phyloP scores from a whole-genome alignment of 2,797 vertebrate species.

The Tragopan temminckii region DNA sequence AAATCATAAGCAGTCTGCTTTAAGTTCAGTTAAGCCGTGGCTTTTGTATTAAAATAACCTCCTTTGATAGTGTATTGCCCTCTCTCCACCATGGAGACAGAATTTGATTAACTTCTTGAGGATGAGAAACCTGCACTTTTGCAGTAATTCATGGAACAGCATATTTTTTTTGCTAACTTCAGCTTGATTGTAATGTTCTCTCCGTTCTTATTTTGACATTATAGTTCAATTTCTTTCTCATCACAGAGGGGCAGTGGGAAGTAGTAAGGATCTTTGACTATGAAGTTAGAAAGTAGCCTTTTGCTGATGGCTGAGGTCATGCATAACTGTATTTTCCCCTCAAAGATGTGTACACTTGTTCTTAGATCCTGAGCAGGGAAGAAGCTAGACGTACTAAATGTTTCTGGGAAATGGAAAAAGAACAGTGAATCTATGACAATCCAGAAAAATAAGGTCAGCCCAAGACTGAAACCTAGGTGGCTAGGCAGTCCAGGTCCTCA shows the following conservation, averaged over 20 bases:
- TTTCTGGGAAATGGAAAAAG: neutral
- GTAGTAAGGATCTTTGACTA: neutral
- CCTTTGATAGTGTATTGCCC: conserved; percentile 2
- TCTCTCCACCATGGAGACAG: neutral
- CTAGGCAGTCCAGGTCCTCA: neutral
- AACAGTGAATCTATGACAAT: neutral
- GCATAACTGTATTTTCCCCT: neutral
- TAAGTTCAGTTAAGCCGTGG: conserved; percentile 15
- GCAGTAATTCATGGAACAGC: neutral
- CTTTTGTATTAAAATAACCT: conserved; percentile 2
- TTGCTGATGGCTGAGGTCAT: neutral
- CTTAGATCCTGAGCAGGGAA: neutral
- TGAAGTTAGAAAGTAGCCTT: neutral
- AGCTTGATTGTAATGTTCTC: neutral
- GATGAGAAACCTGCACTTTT: neutral
- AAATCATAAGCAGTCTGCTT: neutral
- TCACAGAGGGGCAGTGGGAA: neutral
- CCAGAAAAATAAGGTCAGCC: neutral
- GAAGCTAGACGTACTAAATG: neutral
- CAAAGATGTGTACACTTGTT: neutral
- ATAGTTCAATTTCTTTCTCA: neutral
- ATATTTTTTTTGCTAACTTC: neutral
- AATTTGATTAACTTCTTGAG: neutral
- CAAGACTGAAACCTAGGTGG: neutral
- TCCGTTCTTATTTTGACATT: neutral